These are phyloP conservation scores for Apaloderma vittatum DNA, from an alignment of 2,113 vertebrate species.

Conservation along the genomic window DNA sequence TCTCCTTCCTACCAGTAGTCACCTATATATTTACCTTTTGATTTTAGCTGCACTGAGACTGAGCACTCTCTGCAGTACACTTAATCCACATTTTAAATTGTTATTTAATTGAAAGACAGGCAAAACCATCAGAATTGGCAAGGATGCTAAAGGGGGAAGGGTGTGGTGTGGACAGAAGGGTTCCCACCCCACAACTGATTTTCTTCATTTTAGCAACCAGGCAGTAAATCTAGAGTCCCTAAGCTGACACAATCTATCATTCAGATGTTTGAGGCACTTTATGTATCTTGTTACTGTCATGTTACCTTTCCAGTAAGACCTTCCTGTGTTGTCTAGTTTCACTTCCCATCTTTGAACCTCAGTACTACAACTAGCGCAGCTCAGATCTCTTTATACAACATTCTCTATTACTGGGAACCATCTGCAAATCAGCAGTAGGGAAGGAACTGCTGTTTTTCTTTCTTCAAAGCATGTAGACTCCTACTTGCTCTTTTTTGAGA, in stretches of 20 bases:
- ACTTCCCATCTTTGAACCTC: neutral
- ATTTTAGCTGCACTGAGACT: neutral
- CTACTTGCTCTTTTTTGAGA: neutral
- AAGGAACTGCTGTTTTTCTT: neutral
- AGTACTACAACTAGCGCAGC: neutral
- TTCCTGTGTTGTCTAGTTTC: neutral
- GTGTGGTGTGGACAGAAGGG: neutral
- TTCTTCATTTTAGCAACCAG: neutral
- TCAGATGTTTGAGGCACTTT: neutral
- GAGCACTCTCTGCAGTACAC: neutral
- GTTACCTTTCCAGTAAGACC: neutral
- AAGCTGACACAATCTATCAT: neutral
- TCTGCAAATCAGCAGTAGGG: neutral
- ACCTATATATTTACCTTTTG: neutral
- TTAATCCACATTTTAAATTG: neutral
- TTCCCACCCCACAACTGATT: neutral
- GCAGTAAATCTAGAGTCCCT: neutral
- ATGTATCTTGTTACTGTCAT: neutral
- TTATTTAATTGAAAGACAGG: neutral
- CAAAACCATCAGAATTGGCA: neutral
- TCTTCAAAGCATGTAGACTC: neutral
- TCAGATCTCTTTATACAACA: neutral
- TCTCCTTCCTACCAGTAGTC: neutral
- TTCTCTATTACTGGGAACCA: rapidly evolving
- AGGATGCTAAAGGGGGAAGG: neutral